Evolutionary conservation across 2,888 invertebrate species (phyloP).

Genomic region (Ceramica pisi): DNA sequence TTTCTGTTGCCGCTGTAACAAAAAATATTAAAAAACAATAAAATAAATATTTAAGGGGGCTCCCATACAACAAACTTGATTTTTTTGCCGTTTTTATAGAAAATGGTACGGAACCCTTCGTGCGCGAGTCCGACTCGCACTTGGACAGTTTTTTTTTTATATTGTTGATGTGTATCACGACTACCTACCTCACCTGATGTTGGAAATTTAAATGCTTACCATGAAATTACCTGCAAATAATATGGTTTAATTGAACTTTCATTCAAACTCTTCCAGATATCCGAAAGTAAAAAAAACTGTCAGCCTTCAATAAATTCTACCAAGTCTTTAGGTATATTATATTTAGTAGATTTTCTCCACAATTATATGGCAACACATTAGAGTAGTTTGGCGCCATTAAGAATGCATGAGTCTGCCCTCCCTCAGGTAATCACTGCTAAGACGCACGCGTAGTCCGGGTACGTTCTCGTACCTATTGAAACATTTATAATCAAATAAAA

Average conservation of each 20-base stretch:
- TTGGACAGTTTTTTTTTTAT: no score
- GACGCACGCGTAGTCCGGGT: constrained; percentile 43
- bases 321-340: neutral
- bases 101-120: no score
- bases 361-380: constrained; percentile 60
- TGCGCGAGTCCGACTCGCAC: no score
- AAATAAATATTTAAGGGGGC: no score
- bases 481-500: constrained; percentile 61
- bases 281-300: neutral
- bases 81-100: no score
- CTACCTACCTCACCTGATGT: no score
- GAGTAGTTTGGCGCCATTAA: constrained; percentile 57
- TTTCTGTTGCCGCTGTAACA: no score
- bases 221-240: neutral
- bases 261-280: neutral
- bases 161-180: no score
- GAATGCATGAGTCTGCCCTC: constrained; percentile 57
- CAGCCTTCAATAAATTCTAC: neutral
- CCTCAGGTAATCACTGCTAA: constrained; percentile 62
- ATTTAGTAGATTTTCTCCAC: constrained; percentile 38
- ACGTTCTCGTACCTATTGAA: constrained; percentile 49
- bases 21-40: no score
- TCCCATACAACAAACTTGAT: no score
- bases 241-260: neutral
- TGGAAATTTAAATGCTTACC: no score